A percentile compares a stretch with the other conserved stretches of the same genome.
phyloP scores from a whole-genome alignment of 2,888 invertebrate genomes.

The Netelia fuscicornis region DNA sequence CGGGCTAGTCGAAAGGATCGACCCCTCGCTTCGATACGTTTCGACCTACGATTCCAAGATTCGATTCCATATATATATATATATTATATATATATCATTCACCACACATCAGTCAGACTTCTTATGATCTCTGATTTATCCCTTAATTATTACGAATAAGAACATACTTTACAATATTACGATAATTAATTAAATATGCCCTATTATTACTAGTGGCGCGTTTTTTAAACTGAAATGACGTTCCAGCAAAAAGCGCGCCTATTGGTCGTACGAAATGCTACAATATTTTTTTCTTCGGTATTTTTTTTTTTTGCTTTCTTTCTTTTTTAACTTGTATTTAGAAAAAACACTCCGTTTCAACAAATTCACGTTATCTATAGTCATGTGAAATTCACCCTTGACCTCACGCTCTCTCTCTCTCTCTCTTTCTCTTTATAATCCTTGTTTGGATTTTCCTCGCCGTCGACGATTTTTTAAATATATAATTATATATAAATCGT shows the following conservation, averaged over 20 bases:
- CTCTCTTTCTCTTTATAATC: slow-evolving; percentile 3
- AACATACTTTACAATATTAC: slow-evolving; percentile 80
- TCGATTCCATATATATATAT: background rate
- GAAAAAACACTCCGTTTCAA: slow-evolving; percentile 82
- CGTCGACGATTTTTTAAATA: slow-evolving; percentile 35
- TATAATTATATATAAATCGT: slow-evolving; percentile 40
- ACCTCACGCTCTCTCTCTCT: background rate
- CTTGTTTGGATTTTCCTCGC: slow-evolving; percentile 25
- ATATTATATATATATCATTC: slow-evolving; percentile 63
- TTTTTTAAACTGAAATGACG: slow-evolving; percentile 50
- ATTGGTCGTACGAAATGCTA: slow-evolving; percentile 84
- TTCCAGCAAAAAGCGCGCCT: slow-evolving; percentile 73
- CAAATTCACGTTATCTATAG: slow-evolving; percentile 82
- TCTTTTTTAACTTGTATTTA: slow-evolving; percentile 80
- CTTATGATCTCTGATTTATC: slow-evolving; percentile 76
- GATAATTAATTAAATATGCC: slow-evolving; percentile 65
- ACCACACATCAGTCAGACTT: slow-evolving; percentile 78
- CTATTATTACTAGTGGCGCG: slow-evolving; percentile 66
- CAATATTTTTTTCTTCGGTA: slow-evolving; percentile 58
- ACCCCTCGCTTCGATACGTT: slow-evolving; percentile 41
- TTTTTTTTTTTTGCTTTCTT: slow-evolving; percentile 10
- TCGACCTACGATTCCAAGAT: slow-evolving; percentile 7
- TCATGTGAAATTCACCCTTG: slow-evolving; percentile 65
- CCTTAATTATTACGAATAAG: slow-evolving; percentile 76
- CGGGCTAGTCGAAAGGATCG: slow-evolving; percentile 32